phyloP scores from a whole-genome alignment of 2,797 vertebrate genomes.

The Gila robusta region DNA sequence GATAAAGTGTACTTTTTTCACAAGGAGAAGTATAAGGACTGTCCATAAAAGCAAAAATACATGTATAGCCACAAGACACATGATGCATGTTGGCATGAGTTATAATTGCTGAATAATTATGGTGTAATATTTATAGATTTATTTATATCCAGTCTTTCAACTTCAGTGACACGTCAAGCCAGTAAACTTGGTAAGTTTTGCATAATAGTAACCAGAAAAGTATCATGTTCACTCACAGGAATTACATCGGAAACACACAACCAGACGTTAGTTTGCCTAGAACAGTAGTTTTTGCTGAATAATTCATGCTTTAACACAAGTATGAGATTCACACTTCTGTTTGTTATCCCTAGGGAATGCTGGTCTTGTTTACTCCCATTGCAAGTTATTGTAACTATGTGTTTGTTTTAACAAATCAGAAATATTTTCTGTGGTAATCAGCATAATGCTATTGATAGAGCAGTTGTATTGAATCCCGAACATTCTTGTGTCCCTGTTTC shows the following conservation, averaged over 20 bases:
- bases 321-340: neutral
- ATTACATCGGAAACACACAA: slow-evolving; percentile 1
- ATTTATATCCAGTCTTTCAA: neutral
- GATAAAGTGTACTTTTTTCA: neutral
- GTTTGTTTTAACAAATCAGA: too few species aligned
- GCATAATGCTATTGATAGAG: neutral
- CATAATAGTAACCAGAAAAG: neutral
- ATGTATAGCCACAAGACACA: neutral
- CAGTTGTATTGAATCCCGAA: neutral
- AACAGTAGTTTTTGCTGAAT: neutral
- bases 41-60: neutral
- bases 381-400: neutral
- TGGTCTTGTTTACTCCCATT: neutral
- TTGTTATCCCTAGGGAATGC: neutral
- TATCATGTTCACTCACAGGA: neutral
- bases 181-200: neutral
- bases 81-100: neutral
- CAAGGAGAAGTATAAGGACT: neutral
- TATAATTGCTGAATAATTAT: too few species aligned
- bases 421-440: neutral
- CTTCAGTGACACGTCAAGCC: neutral
- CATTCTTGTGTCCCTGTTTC: neutral
- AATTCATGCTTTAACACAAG: slow-evolving; percentile 1
- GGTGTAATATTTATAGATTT: neutral
- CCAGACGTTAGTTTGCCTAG: neutral